Conservation (phyloP, 2,797 vertebrate genomes). For the Hemitrygon akajei region DNA sequence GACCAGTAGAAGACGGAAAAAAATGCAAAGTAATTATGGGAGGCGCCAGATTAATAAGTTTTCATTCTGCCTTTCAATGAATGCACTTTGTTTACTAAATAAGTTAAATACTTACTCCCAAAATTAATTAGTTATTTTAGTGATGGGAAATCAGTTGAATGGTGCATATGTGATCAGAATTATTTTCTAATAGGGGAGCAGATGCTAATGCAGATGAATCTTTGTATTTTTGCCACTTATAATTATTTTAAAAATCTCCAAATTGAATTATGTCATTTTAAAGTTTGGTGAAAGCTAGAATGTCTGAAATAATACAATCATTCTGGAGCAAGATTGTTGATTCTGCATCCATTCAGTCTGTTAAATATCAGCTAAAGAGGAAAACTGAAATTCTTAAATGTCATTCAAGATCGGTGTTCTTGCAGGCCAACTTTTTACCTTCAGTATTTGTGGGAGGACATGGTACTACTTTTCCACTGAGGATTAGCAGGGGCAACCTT, state of each 20-base stretch:
- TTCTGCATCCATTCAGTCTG: not conserved
- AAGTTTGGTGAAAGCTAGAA: not conserved
- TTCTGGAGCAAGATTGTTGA: not conserved
- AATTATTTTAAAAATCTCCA: not conserved
- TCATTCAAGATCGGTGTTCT: not conserved
- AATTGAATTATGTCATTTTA: not conserved
- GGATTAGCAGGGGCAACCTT: not conserved
- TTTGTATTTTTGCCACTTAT: not conserved
- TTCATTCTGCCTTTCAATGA: not conserved
- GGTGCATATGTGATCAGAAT: not conserved
- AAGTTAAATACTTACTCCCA: not conserved
- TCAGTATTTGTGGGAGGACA: slow-evolving; percentile 74
- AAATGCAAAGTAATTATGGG: not conserved
- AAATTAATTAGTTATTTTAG: not conserved
- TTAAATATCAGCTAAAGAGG: not conserved
- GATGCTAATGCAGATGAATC: not conserved
- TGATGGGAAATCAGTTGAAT: not conserved
- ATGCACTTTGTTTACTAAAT: not conserved
- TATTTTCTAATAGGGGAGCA: not conserved
- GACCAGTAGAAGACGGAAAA: not conserved
- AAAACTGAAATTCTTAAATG: not conserved
- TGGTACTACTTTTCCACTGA: slow-evolving; percentile 60
- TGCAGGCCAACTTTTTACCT: slow-evolving; percentile 42
- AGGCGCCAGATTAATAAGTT: no score
- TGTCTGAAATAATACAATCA: not conserved